These are phyloP conservation scores for Coregonus clupeaformis DNA, from an alignment of 2,113 vertebrate species.

Conservation along the genomic window DNA sequence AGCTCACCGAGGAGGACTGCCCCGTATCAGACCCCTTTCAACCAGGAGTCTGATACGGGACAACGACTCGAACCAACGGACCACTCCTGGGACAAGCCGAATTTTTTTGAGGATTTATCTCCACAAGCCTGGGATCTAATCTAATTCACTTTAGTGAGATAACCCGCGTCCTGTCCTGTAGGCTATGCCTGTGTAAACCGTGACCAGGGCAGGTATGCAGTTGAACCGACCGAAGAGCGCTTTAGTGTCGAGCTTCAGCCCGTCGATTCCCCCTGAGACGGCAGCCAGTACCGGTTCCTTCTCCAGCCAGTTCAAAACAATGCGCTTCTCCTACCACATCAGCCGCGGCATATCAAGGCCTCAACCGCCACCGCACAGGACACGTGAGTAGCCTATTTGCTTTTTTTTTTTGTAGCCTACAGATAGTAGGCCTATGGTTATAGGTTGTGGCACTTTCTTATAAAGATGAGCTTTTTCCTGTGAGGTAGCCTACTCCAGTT, in stretches of 20 bases:
- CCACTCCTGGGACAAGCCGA: slow-evolving; percentile 15
- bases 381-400: slow-evolving; percentile 55
- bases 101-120: slow-evolving; percentile 12
- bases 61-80: slow-evolving; percentile 29
- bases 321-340: slow-evolving; percentile 76
- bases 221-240: slow-evolving; percentile 62
- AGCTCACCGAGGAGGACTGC: slow-evolving; percentile 25
- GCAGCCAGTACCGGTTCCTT: slow-evolving; percentile 42
- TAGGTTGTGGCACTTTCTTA: too few relatives aligned
- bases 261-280: slow-evolving; percentile 34
- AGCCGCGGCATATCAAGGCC: slow-evolving; percentile 40
- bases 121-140: slow-evolving; percentile 30
- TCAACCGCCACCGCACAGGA: slow-evolving; percentile 54
- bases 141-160: slow-evolving; percentile 10
- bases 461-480: background rate
- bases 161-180: slow-evolving; percentile 8
- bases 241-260: slow-evolving; percentile 45
- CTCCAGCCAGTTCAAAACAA: slow-evolving; percentile 71
- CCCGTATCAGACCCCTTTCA: too few relatives aligned
- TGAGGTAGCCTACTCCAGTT: background rate
- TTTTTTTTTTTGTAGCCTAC: background rate
- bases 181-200: slow-evolving; percentile 37
- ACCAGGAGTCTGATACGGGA: slow-evolving; percentile 31
- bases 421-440: too few relatives aligned
- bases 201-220: slow-evolving; percentile 62